Base-by-base conservation (phyloP, 2,888 invertebrate genomes). In the Horisme vitalbata region DNA sequence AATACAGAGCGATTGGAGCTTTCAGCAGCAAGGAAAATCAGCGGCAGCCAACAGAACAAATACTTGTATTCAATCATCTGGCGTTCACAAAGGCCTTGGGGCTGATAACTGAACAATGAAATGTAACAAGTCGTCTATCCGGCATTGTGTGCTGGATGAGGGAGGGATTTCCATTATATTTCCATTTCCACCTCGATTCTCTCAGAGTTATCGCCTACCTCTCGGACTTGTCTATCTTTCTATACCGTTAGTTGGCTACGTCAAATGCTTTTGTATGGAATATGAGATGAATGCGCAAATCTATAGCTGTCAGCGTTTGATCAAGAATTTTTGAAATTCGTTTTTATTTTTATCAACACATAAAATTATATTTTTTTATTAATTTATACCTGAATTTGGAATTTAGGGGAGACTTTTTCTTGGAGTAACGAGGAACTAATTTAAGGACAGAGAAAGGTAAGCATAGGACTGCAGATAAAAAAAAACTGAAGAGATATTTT, bases 101-200 rank as follows among this genome's bases (percentile, higher is more conserved):
- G 66, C 86, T 88, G 89, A 89, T 89, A 89, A 85, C 88, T 85
- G 88, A 87, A 89, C 89, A 89, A 88, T 89, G 89, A 87, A 88
- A 88, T 86, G 89, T 88, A 88, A 88, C 88, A 85, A 89, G 88
- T 87, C 88, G 87, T 87, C 84, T 82, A 82, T 85, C 79, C 83
- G 72, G 79, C 85, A 89, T 89, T 89, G 89, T 88, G 75, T 72
- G 78, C 68, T 18, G 18, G 6, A 5, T 4, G 18, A 2, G 65
- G 75, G 70, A 23, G 75, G 75, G 74, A 72, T 77, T 84, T 83
- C 86, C 88, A 89, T 89, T 89, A 89, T 87, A 89, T 88, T 89
- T 86, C 87, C 88, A 89, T 89, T 89, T 87, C 88, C 89, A 89
- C 87, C 87, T 88, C 89, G 75, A 83, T 87, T 87, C 81, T 65